These are phyloP conservation scores for Catharus bicknelli DNA, from an alignment of 2,113 vertebrate genomes.

Conservation along the genomic window DNA sequence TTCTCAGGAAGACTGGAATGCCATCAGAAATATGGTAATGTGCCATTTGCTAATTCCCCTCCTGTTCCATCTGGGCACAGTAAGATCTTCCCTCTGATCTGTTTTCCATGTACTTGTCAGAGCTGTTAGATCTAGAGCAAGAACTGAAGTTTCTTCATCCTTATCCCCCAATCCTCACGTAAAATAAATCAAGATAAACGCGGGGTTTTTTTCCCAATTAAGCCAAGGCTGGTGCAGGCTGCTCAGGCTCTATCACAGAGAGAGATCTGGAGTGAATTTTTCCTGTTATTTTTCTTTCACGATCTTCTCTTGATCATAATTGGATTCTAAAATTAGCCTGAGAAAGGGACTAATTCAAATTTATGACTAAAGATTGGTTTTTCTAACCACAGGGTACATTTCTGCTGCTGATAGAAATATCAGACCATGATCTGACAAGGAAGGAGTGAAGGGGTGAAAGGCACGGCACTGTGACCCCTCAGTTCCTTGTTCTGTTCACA, in stretches of 20 bases:
- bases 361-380: neutral
- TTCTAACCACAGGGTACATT: neutral
- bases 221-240: neutral
- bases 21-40: conserved; percentile 62
- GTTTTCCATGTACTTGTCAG: conserved; percentile 49
- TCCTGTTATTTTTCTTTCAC: conserved; percentile 6
- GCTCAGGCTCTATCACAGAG: neutral
- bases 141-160: conserved; percentile 4
- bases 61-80: conserved; percentile 39
- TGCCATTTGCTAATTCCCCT: conserved; percentile 53
- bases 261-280: conserved; percentile 2
- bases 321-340: conserved; percentile 37
- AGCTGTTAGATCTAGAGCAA: conserved; percentile 25
- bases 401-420: neutral
- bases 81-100: conserved; percentile 42
- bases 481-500: neutral
- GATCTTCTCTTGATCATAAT: conserved; percentile 20
- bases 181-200: conserved; percentile 22
- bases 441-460: neutral
- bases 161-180: neutral
- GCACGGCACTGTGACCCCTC: neutral
- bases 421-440: neutral
- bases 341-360: neutral
- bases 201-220: neutral
- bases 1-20: neutral